Evolutionary conservation across 1,140 invertebrate species (phyloP).

Genomic region (Drosophila suzukii): DNA sequence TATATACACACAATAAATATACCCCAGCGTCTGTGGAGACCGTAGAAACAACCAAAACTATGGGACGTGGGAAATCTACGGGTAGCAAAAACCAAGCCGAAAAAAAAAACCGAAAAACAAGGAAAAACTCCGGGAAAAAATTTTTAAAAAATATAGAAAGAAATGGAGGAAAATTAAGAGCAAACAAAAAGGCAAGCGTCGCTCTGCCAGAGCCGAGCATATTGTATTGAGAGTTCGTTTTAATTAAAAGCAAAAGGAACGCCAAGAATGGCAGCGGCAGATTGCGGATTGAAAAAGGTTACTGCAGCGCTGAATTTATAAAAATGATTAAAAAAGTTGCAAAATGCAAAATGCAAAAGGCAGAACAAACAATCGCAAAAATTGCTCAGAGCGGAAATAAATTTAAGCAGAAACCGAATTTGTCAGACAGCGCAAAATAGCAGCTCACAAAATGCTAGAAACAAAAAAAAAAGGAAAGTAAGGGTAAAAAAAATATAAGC

Average conservation of each 20-base stretch:
- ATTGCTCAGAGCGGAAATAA: conserved; percentile 54
- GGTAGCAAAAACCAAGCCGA: conserved; percentile 62
- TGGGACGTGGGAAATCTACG: conserved; percentile 73
- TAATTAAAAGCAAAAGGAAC: conserved; percentile 74
- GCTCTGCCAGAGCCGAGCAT: conserved; percentile 57
- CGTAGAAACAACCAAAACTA: conserved; percentile 38
- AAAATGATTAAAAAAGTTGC: conserved; percentile 79
- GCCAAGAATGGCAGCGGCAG: conserved; percentile 44
- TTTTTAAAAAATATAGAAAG: conserved; percentile 18
- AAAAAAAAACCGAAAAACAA: conserved; percentile 13
- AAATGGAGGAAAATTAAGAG: conserved; percentile 65
- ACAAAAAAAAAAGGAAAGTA: conserved; percentile 6
- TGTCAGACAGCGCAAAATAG: conserved; percentile 37
- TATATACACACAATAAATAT: conserved; percentile 67
- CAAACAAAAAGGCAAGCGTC: conserved; percentile 69
- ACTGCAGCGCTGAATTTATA: conserved; percentile 60
- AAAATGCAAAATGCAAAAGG: conserved; percentile 49
- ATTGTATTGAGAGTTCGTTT: conserved; percentile 81
- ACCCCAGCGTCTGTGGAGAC: conserved; percentile 59
- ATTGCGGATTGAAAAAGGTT: conserved; percentile 60
- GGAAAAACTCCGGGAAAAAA: conserved; percentile 23
- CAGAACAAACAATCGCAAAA: conserved; percentile 72
- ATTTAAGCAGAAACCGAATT: conserved; percentile 27
- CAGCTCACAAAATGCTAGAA: neutral
- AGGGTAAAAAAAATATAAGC: conserved; percentile 32